Conservation (phyloP, 1,140 invertebrate species). For the Harpegnathos saltator region DNA sequence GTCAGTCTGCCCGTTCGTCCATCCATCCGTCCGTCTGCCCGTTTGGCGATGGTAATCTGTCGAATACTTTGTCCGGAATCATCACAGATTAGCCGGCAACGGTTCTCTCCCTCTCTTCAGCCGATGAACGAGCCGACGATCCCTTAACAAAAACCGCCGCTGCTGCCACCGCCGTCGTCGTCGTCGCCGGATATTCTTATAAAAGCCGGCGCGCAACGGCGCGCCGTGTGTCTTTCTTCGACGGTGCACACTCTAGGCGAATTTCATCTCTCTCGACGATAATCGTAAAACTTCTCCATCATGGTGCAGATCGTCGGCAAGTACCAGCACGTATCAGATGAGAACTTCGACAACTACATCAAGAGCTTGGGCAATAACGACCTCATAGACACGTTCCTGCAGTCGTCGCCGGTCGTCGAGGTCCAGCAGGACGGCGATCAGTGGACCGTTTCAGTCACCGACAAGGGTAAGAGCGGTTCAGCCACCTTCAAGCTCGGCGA, state of each 20-base stretch:
- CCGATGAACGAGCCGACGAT: no score
- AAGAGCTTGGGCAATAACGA: constrained; percentile 75
- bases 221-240: constrained; percentile 32
- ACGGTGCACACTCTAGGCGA: background rate
- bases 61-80: constrained; percentile 64
- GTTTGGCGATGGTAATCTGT: constrained; percentile 61
- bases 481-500: constrained; percentile 80
- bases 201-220: constrained; percentile 71
- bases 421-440: constrained; percentile 74
- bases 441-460: constrained; percentile 78
- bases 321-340: constrained; percentile 81
- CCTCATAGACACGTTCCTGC: constrained; percentile 59
- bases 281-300: constrained; percentile 45
- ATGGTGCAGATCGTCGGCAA: constrained; percentile 82
- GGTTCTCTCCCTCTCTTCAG: background rate
- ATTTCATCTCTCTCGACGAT: background rate
- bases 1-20: background rate
- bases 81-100: constrained; percentile 57
- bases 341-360: constrained; percentile 82
- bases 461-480: constrained; percentile 74
- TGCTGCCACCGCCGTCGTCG: no score
- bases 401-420: constrained; percentile 79
- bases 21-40: constrained; percentile 34
- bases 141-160: constrained; percentile 24
- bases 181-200: constrained; percentile 69